These are phyloP conservation scores for Chloromyia formosa DNA, from an alignment of 2,888 invertebrate species.

Conservation along the genomic window DNA sequence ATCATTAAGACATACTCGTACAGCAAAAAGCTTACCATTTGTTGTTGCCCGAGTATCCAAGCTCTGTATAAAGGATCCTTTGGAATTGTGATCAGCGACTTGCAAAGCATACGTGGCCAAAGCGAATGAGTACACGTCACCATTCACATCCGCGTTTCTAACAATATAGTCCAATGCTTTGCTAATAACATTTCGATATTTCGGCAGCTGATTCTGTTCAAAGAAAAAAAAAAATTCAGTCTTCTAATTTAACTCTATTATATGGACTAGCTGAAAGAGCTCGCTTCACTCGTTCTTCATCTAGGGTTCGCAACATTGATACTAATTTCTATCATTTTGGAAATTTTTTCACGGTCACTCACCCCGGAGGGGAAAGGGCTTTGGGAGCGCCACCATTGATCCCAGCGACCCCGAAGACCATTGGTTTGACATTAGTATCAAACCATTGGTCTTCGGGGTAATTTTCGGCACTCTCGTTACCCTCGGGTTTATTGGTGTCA, in stretches of 20 bases:
- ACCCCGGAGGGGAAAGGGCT: too few relatives aligned
- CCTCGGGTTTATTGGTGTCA: too few relatives aligned
- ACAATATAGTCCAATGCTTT: constrained; percentile 81
- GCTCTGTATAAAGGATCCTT: constrained; percentile 72
- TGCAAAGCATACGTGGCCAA: constrained; percentile 81
- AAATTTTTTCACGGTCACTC: too few relatives aligned
- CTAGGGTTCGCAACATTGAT: too few relatives aligned
- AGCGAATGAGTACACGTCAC: constrained; percentile 79
- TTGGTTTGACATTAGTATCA: too few relatives aligned
- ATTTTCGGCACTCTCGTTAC: too few relatives aligned
- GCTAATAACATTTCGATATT: constrained; percentile 74
- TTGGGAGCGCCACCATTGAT: too few relatives aligned
- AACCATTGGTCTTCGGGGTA: too few relatives aligned
- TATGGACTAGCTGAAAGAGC: neutral
- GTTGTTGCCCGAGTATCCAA: constrained; percentile 68
- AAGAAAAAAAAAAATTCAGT: neutral
- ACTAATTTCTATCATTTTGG: too few relatives aligned
- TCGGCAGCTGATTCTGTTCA: constrained; percentile 48
- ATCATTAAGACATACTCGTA: neutral
- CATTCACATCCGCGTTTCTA: constrained; percentile 71
- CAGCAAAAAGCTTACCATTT: constrained; percentile 55
- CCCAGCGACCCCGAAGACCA: too few relatives aligned
- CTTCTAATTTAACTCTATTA: neutral
- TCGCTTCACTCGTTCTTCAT: too few relatives aligned
- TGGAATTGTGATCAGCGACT: constrained; percentile 75